Percentiles rank a stretch among this genome's conserved stretches.
Conservation (phyloP, 2,888 invertebrate species). For the Heliconius charithonia region DNA sequence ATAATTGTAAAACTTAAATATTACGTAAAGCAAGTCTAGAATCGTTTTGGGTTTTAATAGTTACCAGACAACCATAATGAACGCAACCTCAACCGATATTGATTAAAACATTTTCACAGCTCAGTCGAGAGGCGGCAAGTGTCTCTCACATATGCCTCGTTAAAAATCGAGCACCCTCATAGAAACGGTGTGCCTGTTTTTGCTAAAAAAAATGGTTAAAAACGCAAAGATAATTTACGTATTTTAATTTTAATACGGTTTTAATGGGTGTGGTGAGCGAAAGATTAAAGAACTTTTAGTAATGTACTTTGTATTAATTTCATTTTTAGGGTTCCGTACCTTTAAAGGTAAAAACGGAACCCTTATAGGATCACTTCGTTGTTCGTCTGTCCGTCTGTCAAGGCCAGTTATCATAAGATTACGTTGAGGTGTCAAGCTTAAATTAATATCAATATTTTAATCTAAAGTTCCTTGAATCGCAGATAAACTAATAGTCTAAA, state of each 20-base stretch:
- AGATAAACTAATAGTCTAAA: too few relatives aligned
- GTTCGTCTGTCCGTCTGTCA: too few relatives aligned
- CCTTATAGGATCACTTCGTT: too few relatives aligned
- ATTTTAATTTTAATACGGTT: constrained; percentile 10
- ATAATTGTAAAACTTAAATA: not conserved
- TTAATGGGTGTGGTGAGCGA: not conserved
- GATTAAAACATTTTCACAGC: constrained; percentile 47
- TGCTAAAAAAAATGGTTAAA: constrained; percentile 31
- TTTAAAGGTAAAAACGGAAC: too few relatives aligned
- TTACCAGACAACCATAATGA: constrained; percentile 35
- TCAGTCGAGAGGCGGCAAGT: constrained; percentile 35
- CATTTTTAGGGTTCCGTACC: too few relatives aligned
- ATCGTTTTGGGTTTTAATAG: constrained; percentile 15
- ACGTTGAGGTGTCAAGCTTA: too few relatives aligned
- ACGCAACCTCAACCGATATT: constrained; percentile 40
- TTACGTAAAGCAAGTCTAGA: not conserved
- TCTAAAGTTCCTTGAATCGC: too few relatives aligned
- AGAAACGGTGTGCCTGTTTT: constrained; percentile 35
- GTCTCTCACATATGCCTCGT: constrained; percentile 52
- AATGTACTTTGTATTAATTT: too few relatives aligned
- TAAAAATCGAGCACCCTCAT: constrained; percentile 51
- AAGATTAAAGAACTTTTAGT: too few relatives aligned
- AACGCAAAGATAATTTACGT: constrained; percentile 28
- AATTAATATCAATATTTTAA: too few relatives aligned
- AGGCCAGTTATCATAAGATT: too few relatives aligned